phyloP scores from a whole-genome alignment of 2,113 vertebrate species.

The Euleptes europaea region DNA sequence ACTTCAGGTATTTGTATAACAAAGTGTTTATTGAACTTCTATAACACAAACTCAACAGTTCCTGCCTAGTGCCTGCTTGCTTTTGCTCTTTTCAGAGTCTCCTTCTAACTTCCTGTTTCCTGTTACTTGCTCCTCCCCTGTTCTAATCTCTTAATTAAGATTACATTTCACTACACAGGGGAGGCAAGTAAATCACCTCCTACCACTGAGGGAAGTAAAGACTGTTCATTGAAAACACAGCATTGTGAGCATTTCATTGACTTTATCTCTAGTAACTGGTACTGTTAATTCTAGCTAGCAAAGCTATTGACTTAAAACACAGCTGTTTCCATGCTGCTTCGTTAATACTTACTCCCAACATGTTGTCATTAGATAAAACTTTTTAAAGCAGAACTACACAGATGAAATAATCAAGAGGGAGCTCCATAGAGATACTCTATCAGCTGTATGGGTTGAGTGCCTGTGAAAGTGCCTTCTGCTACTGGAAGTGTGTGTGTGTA shows the following conservation, averaged over 20 bases:
- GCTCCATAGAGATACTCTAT: background rate
- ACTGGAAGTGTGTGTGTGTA: background rate
- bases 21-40: too few relatives aligned
- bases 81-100: too few relatives aligned
- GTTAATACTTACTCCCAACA: background rate
- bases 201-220: too few relatives aligned
- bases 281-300: background rate
- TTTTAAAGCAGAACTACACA: background rate
- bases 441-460: background rate
- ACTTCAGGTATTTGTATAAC: too few relatives aligned
- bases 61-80: too few relatives aligned
- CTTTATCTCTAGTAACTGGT: background rate
- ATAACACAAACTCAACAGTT: too few relatives aligned
- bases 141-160: too few relatives aligned
- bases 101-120: too few relatives aligned
- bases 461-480: background rate
- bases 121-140: too few relatives aligned
- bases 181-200: too few relatives aligned
- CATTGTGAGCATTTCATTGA: background rate
- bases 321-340: background rate
- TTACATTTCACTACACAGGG: too few relatives aligned
- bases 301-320: background rate
- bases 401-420: background rate
- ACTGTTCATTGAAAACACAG: background rate
- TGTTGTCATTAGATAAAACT: background rate